Evolutionary conservation across 2,797 vertebrate genomes (phyloP), one percentile per base, ranked within the genome.

Genomic region (Dallia pectoralis): DNA sequence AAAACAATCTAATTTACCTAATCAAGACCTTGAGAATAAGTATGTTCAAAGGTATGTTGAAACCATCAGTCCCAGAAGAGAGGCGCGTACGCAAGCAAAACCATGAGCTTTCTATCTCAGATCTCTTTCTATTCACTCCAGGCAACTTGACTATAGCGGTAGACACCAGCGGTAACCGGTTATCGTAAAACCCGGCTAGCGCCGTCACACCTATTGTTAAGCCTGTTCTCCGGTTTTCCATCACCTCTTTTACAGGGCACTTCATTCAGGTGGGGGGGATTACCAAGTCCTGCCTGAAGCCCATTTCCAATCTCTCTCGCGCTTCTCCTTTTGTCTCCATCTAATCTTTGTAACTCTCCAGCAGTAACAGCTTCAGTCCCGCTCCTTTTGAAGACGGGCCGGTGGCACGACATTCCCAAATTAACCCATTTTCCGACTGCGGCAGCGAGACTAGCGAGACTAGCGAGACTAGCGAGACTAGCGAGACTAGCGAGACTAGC

Each of bases 311-410:
- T 40, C 16, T 40, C 33, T 25, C n/a, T 29, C 22, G 33, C 27
- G 27, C 12, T 56, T 27, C n/a, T 29, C 59, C 29, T 11, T 64
- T 59, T 29, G 30, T 66, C 30, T 63, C 44, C 27, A 18, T 49
- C 29, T 36, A 29, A 62, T 62, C 59, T 56, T 25, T 56, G n/a
- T 62, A 25, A 30, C 59, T 62, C 59, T 30, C 59, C 25, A 56
- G 53, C 70, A 14, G 59, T 72, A 48, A 72, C 29, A 48, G 40
- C 70, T 14, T n/a, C 70, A 3, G 40, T 14, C 29, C 61, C 27
- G 19, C 44, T 70, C 59, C 73, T 51, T 74, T 69, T 74, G 67
- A 74, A 69, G 73, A 62, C 25, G 1, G 27, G 29, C 66, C 72
- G 22, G n/a, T 69, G 33, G 30, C 62, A 44, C n/a, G 27, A 53